These are phyloP conservation scores for Leptosomus discolor DNA, from an alignment of 2,113 vertebrate species.

Conservation along the genomic window DNA sequence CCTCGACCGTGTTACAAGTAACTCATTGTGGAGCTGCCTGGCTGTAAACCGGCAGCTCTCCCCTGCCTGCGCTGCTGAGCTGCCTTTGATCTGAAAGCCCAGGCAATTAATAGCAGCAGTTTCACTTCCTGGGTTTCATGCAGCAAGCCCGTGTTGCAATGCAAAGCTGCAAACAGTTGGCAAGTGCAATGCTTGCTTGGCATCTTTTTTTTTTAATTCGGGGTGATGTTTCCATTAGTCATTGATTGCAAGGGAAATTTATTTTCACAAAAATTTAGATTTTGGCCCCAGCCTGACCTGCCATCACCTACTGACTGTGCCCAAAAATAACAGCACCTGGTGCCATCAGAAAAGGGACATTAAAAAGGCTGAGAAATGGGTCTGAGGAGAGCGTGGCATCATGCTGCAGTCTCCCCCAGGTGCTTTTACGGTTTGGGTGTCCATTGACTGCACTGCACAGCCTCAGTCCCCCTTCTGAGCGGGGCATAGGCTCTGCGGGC, in stretches of 20 bases:
- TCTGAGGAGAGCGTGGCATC: neutral
- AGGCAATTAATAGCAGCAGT: conserved; percentile 59
- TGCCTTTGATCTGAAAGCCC: conserved; percentile 52
- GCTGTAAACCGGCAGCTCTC: neutral
- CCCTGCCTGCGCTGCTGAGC: neutral
- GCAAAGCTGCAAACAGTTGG: conserved; percentile 62
- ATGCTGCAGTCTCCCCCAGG: fast-evolving
- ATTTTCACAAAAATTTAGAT: neutral
- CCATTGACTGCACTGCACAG: fast-evolving
- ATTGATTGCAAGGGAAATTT: conserved; percentile 11
- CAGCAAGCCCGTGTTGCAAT: conserved; percentile 59
- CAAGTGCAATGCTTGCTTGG: conserved; percentile 46
- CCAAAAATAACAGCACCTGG: neutral
- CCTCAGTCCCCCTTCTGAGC: fast-evolving
- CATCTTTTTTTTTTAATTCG: conserved; percentile 13
- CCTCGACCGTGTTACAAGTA: conserved; percentile 24
- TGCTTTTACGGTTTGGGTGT: neutral
- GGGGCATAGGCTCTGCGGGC: neutral
- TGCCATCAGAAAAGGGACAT: neutral
- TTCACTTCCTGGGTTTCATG: conserved; percentile 70
- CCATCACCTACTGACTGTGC: neutral
- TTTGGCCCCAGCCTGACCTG: conserved; percentile 5
- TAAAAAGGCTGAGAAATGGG: neutral
- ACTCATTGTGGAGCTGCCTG: conserved; percentile 52
- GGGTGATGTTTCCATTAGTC: conserved; percentile 56